phyloP scores from a whole-genome alignment of 2,888 invertebrate genomes.

The Lycocerus yunnanus region DNA sequence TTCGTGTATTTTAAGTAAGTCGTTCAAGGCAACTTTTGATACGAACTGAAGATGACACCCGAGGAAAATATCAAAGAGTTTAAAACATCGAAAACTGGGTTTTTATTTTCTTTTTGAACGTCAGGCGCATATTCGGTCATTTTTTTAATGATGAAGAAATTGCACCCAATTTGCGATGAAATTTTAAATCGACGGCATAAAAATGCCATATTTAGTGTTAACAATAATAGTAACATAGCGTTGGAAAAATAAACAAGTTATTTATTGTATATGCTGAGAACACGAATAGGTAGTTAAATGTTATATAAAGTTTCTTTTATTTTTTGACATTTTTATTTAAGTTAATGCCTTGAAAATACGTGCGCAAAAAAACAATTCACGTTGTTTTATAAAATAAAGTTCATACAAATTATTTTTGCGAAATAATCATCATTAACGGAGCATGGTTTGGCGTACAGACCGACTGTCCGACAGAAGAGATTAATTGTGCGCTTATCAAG shows the following conservation, averaged over 20 bases:
- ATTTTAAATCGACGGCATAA: not conserved
- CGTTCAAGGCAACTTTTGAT: slow-evolving; percentile 11
- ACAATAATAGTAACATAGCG: not conserved
- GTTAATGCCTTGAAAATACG: not conserved
- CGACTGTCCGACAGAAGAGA: not conserved
- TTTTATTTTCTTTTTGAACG: not conserved
- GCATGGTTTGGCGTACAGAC: not conserved
- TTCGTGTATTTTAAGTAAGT: not conserved
- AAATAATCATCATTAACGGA: not conserved
- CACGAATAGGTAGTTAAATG: not conserved
- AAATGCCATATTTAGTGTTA: not conserved
- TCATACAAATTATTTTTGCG: not conserved
- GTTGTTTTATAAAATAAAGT: not conserved
- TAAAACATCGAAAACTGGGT: not conserved
- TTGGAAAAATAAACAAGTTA: not conserved
- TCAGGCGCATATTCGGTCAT: not conserved
- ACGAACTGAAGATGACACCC: not conserved
- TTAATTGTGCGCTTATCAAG: not conserved
- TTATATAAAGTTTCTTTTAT: not conserved
- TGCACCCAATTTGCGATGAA: not conserved
- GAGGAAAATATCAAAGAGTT: slow-evolving; percentile 10
- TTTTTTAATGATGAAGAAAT: not conserved
- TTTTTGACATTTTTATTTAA: not conserved
- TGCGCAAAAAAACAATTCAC: not conserved
- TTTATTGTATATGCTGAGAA: not conserved